These are phyloP conservation scores for Lithophane leautieri DNA, from an alignment of 2,888 invertebrate genomes.

Conservation along the genomic window DNA sequence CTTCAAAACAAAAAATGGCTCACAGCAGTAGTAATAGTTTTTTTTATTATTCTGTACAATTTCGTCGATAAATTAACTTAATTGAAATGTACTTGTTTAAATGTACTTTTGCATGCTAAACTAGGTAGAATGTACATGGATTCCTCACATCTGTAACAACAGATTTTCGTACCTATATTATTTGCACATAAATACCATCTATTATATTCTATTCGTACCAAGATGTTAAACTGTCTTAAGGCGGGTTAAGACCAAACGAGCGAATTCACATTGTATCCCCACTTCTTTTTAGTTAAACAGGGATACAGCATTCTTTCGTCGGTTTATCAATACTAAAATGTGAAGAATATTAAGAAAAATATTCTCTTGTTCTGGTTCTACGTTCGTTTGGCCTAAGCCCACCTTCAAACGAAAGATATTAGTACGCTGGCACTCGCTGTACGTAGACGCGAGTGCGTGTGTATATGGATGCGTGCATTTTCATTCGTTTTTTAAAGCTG, in stretches of 20 bases:
- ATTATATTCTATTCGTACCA: neutral
- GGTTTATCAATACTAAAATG: neutral
- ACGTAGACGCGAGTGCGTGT: neutral
- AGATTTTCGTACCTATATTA: neutral
- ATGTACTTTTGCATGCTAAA: neutral
- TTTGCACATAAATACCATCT: neutral
- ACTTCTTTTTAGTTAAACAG: neutral
- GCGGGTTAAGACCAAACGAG: neutral
- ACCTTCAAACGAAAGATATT: neutral
- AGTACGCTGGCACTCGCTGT: neutral
- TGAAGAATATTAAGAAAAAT: neutral
- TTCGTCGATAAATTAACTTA: neutral
- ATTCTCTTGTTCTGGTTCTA: neutral
- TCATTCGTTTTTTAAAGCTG: rapidly evolving
- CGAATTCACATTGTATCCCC: neutral
- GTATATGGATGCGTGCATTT: neutral
- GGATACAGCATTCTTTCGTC: neutral
- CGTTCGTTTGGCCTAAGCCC: neutral
- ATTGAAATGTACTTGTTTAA: neutral
- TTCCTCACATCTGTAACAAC: neutral
- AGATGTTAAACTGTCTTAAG: neutral
- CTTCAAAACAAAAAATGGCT: neutral
- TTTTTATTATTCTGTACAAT: neutral
- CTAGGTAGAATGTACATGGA: neutral
- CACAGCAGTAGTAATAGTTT: neutral